Percentiles rank a stretch among this genome's conserved stretches.
Conservation (phyloP, 2,888 invertebrate genomes). For the Epinotia ramella region DNA sequence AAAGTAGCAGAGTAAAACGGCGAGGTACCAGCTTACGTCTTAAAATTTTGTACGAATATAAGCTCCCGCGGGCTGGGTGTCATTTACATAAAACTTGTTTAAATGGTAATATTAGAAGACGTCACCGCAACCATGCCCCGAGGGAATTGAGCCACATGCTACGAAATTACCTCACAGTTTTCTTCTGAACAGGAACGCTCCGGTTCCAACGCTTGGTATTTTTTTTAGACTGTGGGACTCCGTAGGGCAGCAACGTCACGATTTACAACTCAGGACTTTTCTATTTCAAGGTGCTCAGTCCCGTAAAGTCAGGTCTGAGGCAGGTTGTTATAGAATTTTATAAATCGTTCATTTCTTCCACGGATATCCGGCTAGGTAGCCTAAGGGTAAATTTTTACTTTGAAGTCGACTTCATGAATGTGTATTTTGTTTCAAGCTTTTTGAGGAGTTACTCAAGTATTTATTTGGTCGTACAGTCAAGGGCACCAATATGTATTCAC, state of each 20-base stretch:
- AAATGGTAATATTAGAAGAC: conserved; percentile 85
- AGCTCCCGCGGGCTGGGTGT: conserved; percentile 70
- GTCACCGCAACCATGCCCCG: conserved; percentile 60
- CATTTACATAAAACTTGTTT: conserved; percentile 86
- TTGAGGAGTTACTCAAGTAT: too few species aligned
- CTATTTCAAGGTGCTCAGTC: conserved; percentile 65
- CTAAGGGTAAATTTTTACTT: conserved; percentile 18
- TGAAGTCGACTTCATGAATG: conserved; percentile 5
- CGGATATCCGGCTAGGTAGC: background rate
- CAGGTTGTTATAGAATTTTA: conserved; percentile 55
- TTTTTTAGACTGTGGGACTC: conserved; percentile 52
- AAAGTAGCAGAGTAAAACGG: conserved; percentile 75
- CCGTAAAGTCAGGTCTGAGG: conserved; percentile 54
- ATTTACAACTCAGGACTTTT: conserved; percentile 59
- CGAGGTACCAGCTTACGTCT: conserved; percentile 52
- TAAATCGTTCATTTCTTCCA: conserved; percentile 38
- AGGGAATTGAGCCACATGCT: conserved; percentile 45
- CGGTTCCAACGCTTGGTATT: background rate
- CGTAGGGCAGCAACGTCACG: conserved; percentile 51
- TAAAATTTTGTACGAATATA: conserved; percentile 79
- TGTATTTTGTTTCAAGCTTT: background rate
- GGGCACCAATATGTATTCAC: too few species aligned
- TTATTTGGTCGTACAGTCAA: too few species aligned
- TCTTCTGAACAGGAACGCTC: conserved; percentile 46
- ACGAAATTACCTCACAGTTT: conserved; percentile 31